Evolutionary conservation across 2,888 invertebrate genomes (phyloP).

Genomic region (Nephrotoma flavescens): DNA sequence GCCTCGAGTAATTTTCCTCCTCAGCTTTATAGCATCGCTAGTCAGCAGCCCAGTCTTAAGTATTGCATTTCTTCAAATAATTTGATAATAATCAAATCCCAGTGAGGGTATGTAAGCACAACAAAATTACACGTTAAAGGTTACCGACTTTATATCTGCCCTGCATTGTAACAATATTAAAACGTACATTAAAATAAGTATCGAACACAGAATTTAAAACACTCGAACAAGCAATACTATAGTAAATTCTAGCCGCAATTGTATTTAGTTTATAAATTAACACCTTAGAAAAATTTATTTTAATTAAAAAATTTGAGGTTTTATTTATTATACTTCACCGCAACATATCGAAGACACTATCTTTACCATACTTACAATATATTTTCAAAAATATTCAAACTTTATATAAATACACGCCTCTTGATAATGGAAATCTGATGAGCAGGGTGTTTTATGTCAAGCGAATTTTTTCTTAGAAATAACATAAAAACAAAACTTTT

Average conservation of each 20-base stretch:
- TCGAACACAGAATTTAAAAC: not conserved
- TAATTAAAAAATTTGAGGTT: not conserved
- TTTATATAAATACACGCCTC: not conserved
- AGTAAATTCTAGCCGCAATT: not conserved
- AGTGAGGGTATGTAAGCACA: too few relatives aligned
- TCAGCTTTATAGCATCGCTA: too few relatives aligned
- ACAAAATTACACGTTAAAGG: too few relatives aligned
- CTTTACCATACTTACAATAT: not conserved
- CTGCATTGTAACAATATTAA: too few relatives aligned
- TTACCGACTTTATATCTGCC: too few relatives aligned
- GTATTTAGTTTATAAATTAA: not conserved
- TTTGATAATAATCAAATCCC: too few relatives aligned
- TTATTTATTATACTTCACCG: not conserved
- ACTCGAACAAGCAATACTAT: not conserved
- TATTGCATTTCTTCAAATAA: too few relatives aligned
- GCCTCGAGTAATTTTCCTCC: too few relatives aligned
- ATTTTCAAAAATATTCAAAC: not conserved
- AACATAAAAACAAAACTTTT: not conserved
- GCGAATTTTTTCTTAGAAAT: not conserved
- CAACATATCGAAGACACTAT: not conserved
- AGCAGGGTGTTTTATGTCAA: not conserved
- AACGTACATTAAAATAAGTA: too few relatives aligned
- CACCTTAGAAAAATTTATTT: not conserved
- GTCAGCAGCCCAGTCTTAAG: too few relatives aligned
- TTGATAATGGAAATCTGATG: not conserved